Evolutionary conservation across 2,113 vertebrate species (phyloP), one percentile per base, ranked within the genome.

Genomic region (Saguinus midas): DNA sequence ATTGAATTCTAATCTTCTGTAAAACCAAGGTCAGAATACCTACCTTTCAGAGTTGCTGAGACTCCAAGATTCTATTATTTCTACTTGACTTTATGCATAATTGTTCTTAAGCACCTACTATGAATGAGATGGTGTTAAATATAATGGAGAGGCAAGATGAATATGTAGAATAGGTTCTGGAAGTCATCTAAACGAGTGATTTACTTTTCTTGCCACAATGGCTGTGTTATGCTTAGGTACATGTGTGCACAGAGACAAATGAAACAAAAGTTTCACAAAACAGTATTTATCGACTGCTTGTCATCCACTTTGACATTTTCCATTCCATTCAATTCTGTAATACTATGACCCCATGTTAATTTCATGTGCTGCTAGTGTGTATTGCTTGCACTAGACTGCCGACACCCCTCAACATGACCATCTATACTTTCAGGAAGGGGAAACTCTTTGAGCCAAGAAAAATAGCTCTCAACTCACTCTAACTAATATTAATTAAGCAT

Each of bases 1-100:
- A 91, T 37, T 97, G 89, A 76, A 64, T 86, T 86, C 21, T 96
- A 85, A 94, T 91, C 20, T 84, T 80, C 52, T 81, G 0, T 93
- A 80, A 90, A 96, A 96, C 58, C 68, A 87, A 50, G 1, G 14
- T 86, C 45, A 78, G 83, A 95, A 87, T 85, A 91, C 10, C 20
- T 70, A 75, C 27, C 8, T 83, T 61, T 16, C 8, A 94, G 82
- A 82, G 40, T 72, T 97, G 58, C 61, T 89, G 75, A 80, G 61
- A 75, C 45, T 88, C 79, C 23, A 86, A 64, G 20, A 64, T 50
- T 81, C 50, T 90, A 9, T 80, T 76, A 45, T 82, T 97, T 91
- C 83, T 91, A 57, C n/a, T 88, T 91, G 57, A 72, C 90, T 70
- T 61, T 91, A 43, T 68, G 8, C 18, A 73, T 83, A 57, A 48